A percentile compares a stretch with the other conserved stretches of the same genome.
These are phyloP conservation scores for Morus bassanus DNA, from an alignment of 2,797 vertebrate species.

Conservation along the genomic window DNA sequence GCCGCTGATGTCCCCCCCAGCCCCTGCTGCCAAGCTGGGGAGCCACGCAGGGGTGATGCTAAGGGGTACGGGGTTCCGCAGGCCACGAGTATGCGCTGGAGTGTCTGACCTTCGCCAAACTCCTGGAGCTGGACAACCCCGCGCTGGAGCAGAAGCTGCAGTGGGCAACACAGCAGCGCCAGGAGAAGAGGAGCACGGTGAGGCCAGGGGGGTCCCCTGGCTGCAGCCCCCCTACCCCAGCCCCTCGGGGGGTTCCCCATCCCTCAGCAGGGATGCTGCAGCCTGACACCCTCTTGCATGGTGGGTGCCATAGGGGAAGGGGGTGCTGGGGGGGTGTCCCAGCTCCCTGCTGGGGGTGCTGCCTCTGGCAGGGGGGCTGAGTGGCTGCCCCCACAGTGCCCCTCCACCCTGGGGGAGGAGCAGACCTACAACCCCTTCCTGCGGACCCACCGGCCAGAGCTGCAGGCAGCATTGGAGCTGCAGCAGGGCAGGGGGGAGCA, in stretches of 20 bases:
- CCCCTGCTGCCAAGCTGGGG: not conserved
- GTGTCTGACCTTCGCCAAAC: constrained; percentile 91
- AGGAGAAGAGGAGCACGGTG: constrained; percentile 86
- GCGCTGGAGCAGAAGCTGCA: constrained; percentile 85
- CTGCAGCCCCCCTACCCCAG: not conserved
- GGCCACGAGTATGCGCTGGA: constrained; percentile 96
- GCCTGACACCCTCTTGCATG: not conserved
- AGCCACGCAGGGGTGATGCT: rapidly evolving
- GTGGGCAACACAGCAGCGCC: constrained; percentile 84
- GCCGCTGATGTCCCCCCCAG: not conserved
- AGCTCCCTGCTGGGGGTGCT: not conserved
- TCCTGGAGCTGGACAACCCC: constrained; percentile 87
- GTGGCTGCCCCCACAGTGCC: constrained; percentile 74
- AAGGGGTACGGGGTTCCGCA: not conserved
- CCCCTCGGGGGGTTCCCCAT: not conserved
- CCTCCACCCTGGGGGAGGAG: constrained; percentile 91
- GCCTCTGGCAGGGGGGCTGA: not conserved
- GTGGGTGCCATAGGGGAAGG: not conserved
- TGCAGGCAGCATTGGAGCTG: constrained; percentile 87
- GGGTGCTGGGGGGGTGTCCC: not conserved
- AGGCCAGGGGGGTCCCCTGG: not conserved
- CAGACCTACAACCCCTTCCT: constrained; percentile 94
- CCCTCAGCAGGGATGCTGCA: not conserved
- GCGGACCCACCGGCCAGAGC: constrained; percentile 83
- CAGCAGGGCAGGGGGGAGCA: constrained; percentile 78